Percentiles rank a stretch among this genome's conserved stretches.
Evolutionary conservation across 2,888 invertebrate genomes (phyloP).

Genomic region (Drosophila acutilabella): DNA sequence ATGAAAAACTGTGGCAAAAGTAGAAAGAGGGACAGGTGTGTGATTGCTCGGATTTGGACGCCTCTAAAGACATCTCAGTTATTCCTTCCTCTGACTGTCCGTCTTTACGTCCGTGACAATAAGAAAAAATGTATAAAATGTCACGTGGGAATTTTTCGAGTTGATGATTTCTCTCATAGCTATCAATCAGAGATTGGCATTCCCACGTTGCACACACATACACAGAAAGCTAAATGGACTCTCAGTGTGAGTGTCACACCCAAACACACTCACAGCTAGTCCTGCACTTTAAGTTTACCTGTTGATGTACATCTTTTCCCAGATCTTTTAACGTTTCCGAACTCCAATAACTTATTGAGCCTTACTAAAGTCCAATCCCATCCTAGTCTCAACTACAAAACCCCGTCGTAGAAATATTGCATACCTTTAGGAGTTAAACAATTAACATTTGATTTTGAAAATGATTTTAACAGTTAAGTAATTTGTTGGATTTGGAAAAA

Average conservation of each 20-base stretch:
- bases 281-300: neutral
- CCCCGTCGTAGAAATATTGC: neutral
- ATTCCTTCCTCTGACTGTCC: neutral
- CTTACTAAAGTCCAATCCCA: too few species aligned
- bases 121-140: slow-evolving; percentile 63
- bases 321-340: neutral
- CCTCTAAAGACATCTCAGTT: slow-evolving; percentile 23
- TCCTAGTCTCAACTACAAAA: neutral
- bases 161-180: slow-evolving; percentile 50
- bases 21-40: neutral
- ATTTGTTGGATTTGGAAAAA: too few species aligned
- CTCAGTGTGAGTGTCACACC: neutral
- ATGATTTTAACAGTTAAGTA: too few species aligned
- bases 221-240: neutral
- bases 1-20: slow-evolving; percentile 38
- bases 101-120: slow-evolving; percentile 37
- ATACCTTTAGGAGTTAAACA: neutral
- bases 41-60: slow-evolving; percentile 28
- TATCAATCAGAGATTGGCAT: slow-evolving; percentile 72
- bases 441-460: too few species aligned
- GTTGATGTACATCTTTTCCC: neutral
- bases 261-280: neutral
- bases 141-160: slow-evolving; percentile 72
- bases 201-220: slow-evolving; percentile 49
- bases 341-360: too few species aligned